Conservation (phyloP, 2,113 vertebrate genomes). For the Zootoca vivipara region DNA sequence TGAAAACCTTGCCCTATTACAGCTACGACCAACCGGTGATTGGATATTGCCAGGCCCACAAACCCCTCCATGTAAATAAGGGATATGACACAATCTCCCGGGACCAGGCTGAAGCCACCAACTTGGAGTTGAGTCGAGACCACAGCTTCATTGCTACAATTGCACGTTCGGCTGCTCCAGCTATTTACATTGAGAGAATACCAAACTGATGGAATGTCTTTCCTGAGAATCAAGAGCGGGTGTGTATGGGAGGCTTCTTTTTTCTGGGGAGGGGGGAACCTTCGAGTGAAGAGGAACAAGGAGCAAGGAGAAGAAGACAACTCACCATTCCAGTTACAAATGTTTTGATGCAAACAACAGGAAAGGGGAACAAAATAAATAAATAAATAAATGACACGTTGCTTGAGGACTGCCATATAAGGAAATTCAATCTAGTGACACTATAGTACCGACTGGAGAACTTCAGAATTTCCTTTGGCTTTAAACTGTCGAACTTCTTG, state of each 20-base stretch:
- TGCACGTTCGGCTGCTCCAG: conserved; percentile 78
- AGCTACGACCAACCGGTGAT: conserved; percentile 78
- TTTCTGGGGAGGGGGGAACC: conserved; percentile 24
- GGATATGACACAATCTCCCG: conserved; percentile 71
- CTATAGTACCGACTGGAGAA: conserved; percentile 48
- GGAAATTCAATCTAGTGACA: neutral
- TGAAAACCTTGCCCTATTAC: conserved; percentile 82
- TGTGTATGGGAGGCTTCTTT: neutral
- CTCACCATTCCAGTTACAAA: conserved; percentile 7
- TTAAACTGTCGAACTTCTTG: conserved; percentile 71
- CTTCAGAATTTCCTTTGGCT: conserved; percentile 70
- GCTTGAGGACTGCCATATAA: neutral
- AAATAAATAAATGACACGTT: neutral
- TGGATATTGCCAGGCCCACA: conserved; percentile 83
- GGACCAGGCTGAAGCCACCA: conserved; percentile 67
- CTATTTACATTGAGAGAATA: conserved; percentile 85
- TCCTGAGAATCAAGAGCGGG: conserved; percentile 5
- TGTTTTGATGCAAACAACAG: conserved; percentile 24
- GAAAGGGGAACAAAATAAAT: neutral
- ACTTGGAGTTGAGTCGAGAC: conserved; percentile 77
- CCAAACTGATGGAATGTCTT: conserved; percentile 67
- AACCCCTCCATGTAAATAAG: conserved; percentile 78
- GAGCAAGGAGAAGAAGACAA: neutral
- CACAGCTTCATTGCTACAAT: conserved; percentile 83
- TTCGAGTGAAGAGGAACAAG: conserved; percentile 11